Evolutionary conservation across 2,888 invertebrate genomes (phyloP), one percentile per base, ranked within the genome.

Genomic region (Saturnia japonica): DNA sequence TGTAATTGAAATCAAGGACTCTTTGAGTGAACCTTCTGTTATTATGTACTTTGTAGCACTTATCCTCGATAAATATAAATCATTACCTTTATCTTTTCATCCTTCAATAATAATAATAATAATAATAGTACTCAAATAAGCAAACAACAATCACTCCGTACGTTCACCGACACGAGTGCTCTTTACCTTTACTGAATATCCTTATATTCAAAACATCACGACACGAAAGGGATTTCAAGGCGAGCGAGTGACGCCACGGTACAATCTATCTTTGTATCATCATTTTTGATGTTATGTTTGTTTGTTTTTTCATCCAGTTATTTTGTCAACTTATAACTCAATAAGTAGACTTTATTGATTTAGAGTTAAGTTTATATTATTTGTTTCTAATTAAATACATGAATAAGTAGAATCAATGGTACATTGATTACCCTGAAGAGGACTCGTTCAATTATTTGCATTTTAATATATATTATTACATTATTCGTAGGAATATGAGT

Each of bases 221-320:
- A 57, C 25, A 25, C 47, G 47, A 19, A 47, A 2, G 57, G 25
- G 57, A 57, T 57, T 57, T 57, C 57, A 57, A 57, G 57, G 68
- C 69, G 68, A 70, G 68, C 72, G 75, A 78, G 77, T 77, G 78
- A 79, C 77, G 75, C 76, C 77, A 75, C 77, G 75, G 47, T 47
- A 47, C 19, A 47, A 2, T 3, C 16, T 14, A 47, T 47, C 1
- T 19, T 47, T 47, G 34, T 34, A 34, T n/a, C n/a, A n/a, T n/a
- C n/a, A n/a, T n/a, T n/a, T n/a, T n/a, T n/a, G n/a, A n/a, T n/a
- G n/a, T n/a, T n/a, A n/a, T n/a, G n/a, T n/a, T n/a, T n/a, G n/a
- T n/a, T n/a, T n/a, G n/a, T n/a, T n/a, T n/a, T n/a, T n/a, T n/a
- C n/a, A n/a, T n/a, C n/a, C n/a, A n/a, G n/a, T n/a, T n/a, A n/a